Evolutionary conservation across 2,888 invertebrate genomes (phyloP), one percentile per base, ranked within the genome.

Genomic region (Petrolisthes manimaculis): DNA sequence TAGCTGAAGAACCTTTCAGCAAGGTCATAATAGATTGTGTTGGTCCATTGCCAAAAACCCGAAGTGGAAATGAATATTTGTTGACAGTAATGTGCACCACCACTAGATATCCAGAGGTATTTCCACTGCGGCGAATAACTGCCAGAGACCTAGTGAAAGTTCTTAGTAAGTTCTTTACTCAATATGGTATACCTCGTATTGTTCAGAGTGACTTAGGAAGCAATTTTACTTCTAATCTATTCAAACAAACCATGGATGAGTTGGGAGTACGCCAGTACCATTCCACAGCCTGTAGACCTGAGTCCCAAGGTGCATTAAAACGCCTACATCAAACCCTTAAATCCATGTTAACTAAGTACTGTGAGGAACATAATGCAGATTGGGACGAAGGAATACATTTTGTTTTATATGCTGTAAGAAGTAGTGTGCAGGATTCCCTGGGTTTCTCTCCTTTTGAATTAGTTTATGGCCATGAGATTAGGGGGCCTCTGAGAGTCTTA

Each of bases 91-190:
- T 80, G 55, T 80, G 80, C 55, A 5, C 80, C 54, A n/a, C 80
- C 56, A 80, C 80, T 80, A 80, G 80, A n/a, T 80, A n/a, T 56
- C 80, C 80, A n/a, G 80, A 80, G 80, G 80, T 21, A 6, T 56
- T 80, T 80, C 80, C 80, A 8, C 55, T 80, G 56, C 53, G 56
- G 56, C 18, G 14, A 8, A 80, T 80, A 18, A 80, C 9, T n/a
- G 9, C 55, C 24, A 21, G 24, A 24, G 55, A 12, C 21, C 53
- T 55, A 55, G 80, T 80, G n/a, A 14, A 54, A n/a, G 56, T 24
- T 24, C 80, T 80, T 6, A 80, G 18, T 21, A 80, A 80, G 12
- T 80, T 4, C 21, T 80, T 80, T 56, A 80, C 80, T 14, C 80
- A n/a, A 8, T 80, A 56, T 55, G 55, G 80, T 18, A 55, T 80